Base-by-base conservation (phyloP, 1,140 invertebrate genomes). In the Leguminivora glycinivorella region DNA sequence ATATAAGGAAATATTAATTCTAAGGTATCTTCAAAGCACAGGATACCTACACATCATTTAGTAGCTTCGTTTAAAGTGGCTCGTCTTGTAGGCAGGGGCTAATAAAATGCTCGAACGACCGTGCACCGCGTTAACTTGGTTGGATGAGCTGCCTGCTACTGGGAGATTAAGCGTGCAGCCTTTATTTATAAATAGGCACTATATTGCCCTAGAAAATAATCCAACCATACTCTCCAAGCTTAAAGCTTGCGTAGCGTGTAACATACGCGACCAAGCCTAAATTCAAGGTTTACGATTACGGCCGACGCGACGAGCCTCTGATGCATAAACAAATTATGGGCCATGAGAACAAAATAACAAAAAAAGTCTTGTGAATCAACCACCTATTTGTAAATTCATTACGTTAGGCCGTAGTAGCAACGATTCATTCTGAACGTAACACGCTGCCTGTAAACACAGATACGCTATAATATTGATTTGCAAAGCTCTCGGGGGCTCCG, bases 181-280 rank as follows among this genome's bases (percentile, higher is more conserved):
- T 82, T 83, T 83, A 81, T 83, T 85, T 91, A 90, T 86, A 85
- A 84, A 87, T 89, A 90, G 85, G 81, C 76, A 78, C 80, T 79
- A 63, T 82, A 84, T 82, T 85, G 87, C 78, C 87, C 89, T 85
- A 91, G 83, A 91, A 89, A 87, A 81, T 86, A 80, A 90, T 76
- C 76, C 72, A 74, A 87, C 83, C 89, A 84, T 88, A 72, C 12
- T 79, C 81, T 85, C 83, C 75, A 85, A 84, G 83, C 84, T 79
- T 75, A 77, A 79, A 81, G 75, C 78, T 80, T 83, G 81, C 72
- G 78, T 86, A 79, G 78, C 87, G 84, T 83, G 77, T 84, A 85
- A 84, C 80, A 76, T 68, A 84, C 72, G 75, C 84, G 75, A 76
- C 73, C 82, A 83, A 83, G 84, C 85, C 76, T 83, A 84, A 83